Percentiles rank a stretch among this genome's conserved stretches.
Evolutionary conservation across 2,797 vertebrate species (phyloP).

Genomic region (Uromys caudimaculatus): DNA sequence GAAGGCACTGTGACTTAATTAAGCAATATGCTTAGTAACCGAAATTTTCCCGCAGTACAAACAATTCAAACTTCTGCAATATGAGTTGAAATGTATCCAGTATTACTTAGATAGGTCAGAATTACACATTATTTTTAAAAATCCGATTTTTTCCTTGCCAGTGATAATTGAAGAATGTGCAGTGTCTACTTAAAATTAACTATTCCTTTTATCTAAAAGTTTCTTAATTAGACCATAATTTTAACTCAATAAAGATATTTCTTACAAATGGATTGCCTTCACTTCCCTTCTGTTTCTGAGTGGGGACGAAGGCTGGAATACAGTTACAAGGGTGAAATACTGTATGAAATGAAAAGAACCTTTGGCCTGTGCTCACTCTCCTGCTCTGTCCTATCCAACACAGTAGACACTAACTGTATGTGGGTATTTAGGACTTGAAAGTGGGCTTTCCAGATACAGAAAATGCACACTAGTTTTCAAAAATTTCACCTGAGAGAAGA

Average conservation of each 20-base stretch:
- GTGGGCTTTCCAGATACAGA: background rate
- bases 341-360: background rate
- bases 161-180: constrained; percentile 20
- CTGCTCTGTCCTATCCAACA: too few relatives aligned
- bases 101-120: background rate
- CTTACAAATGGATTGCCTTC: background rate
- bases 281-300: background rate
- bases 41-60: background rate
- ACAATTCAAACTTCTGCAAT: background rate
- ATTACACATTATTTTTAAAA: constrained; percentile 4
- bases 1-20: background rate
- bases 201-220: background rate
- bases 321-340: background rate
- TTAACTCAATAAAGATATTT: constrained; percentile 10
- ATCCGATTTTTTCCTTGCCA: background rate
- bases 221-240: background rate
- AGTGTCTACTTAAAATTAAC: constrained; percentile 4
- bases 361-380: too few relatives aligned
- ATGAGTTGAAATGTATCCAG: background rate
- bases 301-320: background rate
- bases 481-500: background rate
- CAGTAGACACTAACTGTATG: background rate
- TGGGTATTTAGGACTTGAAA: background rate
- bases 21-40: background rate
- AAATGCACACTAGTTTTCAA: background rate